Conservation (phyloP, 2,113 vertebrate species). For the Pseudolaguvia tuberculata region DNA sequence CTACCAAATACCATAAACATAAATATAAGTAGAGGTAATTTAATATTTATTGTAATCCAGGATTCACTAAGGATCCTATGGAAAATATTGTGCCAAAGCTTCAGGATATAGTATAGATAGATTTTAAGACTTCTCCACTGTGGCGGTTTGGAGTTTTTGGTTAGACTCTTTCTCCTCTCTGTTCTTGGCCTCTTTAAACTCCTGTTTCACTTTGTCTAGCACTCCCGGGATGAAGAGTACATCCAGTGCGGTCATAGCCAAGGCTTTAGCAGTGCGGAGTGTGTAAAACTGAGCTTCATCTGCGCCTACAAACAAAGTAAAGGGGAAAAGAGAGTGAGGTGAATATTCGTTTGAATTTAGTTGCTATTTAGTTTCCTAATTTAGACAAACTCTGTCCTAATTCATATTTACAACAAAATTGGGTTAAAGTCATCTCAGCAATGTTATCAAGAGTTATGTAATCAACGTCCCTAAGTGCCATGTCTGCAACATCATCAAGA, state of each 20-base stretch:
- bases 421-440: too few species aligned
- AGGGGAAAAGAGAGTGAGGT: background rate
- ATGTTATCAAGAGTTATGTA: too few species aligned
- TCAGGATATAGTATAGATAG: too few species aligned
- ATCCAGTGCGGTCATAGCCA: conserved; percentile 82
- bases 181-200: conserved; percentile 68
- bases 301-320: conserved; percentile 5
- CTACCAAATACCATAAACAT: too few species aligned
- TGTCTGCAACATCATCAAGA: too few species aligned
- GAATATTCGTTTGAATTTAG: background rate
- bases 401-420: background rate
- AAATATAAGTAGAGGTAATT: background rate
- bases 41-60: background rate
- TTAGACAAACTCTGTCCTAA: background rate
- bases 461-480: too few species aligned
- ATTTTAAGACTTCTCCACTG: background rate
- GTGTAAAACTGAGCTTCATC: conserved; percentile 59
- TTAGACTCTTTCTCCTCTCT: conserved; percentile 59
- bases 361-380: background rate
- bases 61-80: background rate
- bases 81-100: too few species aligned
- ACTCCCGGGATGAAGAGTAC: conserved; percentile 74
- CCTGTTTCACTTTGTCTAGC: conserved; percentile 68
- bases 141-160: background rate
- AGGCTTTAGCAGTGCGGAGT: conserved; percentile 75